A percentile compares a stretch with the other conserved stretches of the same genome.
Conservation (phyloP, 2,113 vertebrate species). For the Echinops telfairi region DNA sequence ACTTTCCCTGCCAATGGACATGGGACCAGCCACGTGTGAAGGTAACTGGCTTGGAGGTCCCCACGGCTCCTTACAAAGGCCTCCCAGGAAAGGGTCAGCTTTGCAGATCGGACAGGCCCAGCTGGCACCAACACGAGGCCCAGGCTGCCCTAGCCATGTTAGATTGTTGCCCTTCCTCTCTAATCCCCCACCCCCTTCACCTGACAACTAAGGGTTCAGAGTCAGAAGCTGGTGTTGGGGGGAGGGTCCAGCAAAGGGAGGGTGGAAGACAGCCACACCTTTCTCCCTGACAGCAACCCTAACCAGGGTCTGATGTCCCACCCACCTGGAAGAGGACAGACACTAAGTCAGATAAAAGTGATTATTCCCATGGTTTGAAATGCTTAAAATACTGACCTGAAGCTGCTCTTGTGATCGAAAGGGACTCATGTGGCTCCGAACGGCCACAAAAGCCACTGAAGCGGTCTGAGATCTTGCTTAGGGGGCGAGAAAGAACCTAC, state of each 20-base stretch:
- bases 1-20: not conserved
- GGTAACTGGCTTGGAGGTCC: not conserved
- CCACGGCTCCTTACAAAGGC: not conserved
- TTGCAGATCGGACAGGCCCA: not conserved
- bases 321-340: not conserved
- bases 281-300: not conserved
- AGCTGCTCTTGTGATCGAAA: not conserved
- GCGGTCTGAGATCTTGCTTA: not conserved
- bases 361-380: not conserved
- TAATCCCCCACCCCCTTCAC: no score
- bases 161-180: not conserved
- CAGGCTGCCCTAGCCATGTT: no score
- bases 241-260: not conserved
- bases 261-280: accelerated
- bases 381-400: slow-evolving; percentile 4
- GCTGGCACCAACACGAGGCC: not conserved
- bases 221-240: not conserved
- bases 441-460: not conserved
- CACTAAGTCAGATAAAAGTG: not conserved
- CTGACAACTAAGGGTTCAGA: not conserved
- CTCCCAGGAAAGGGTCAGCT: not conserved
- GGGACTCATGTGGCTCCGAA: not conserved
- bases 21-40: not conserved
- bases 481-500: not conserved
- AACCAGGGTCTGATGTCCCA: not conserved